Evolutionary conservation across 35 echinoderm and acorn worm species (phyloP).

Genomic region (Amphiura filiformis): DNA sequence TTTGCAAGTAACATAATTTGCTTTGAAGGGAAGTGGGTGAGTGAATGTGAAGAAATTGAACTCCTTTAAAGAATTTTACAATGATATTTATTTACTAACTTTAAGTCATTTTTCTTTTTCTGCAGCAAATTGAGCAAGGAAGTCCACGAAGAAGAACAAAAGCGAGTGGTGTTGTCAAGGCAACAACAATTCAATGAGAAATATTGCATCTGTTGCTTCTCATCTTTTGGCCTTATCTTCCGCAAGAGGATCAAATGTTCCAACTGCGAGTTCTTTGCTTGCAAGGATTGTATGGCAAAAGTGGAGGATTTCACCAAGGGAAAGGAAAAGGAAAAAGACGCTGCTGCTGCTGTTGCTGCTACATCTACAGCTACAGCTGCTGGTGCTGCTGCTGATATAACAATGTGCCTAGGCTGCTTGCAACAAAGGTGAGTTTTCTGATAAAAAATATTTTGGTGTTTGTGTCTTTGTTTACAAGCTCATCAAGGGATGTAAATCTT

Average conservation of each 20-base stretch:
- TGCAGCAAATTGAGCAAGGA: slow-evolving; percentile 71
- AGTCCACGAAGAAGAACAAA: slow-evolving; percentile 82
- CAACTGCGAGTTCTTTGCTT: slow-evolving; percentile 57
- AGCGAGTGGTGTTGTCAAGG: slow-evolving; percentile 84
- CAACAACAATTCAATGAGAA: slow-evolving; percentile 93
- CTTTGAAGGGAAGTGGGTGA: too few relatives aligned
- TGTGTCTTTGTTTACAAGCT: too few relatives aligned
- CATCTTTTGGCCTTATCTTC: slow-evolving; percentile 86
- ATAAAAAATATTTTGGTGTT: too few relatives aligned
- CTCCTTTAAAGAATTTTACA: too few relatives aligned
- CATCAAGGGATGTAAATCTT: too few relatives aligned
- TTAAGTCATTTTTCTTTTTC: slow-evolving; percentile 6
- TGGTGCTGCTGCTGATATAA: neutral
- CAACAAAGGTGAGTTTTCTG: slow-evolving; percentile 57
- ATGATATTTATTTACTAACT: neutral
- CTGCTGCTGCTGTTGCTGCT: neutral
- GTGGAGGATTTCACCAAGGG: neutral
- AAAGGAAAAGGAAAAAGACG: neutral
- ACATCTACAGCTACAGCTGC: neutral
- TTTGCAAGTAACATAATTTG: too few relatives aligned
- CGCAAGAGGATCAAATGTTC: slow-evolving; percentile 74
- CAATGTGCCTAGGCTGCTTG: slow-evolving; percentile 53
- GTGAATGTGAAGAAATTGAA: too few relatives aligned
- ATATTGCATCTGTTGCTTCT: slow-evolving; percentile 96
- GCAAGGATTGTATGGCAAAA: slow-evolving; percentile 57